Percentiles rank a stretch among this genome's conserved stretches.
phyloP scores from a whole-genome alignment of 2,888 invertebrate species.

The Perizoma flavofasciatum region DNA sequence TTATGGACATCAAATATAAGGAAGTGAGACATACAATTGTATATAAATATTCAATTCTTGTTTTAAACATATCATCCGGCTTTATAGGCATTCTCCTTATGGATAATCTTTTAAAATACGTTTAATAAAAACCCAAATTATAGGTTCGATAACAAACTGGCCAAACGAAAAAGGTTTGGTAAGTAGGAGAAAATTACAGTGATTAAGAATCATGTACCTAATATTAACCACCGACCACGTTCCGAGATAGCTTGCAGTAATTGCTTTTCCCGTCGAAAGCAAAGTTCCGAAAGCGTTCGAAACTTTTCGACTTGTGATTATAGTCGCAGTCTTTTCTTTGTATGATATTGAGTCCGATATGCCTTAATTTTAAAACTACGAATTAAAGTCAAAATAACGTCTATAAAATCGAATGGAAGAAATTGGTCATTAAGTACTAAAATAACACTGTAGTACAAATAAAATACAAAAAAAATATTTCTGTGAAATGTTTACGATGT shows the following conservation, averaged over 20 bases:
- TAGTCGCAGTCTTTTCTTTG: slow-evolving; percentile 5
- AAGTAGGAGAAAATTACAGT: slow-evolving; percentile 29
- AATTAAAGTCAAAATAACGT: too few relatives aligned
- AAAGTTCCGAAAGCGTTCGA: slow-evolving; percentile 24
- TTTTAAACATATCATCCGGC: slow-evolving; percentile 16
- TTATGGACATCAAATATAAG: too few relatives aligned
- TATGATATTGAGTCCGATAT: neutral
- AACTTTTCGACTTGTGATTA: slow-evolving; percentile 24
- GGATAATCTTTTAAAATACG: slow-evolving; percentile 12
- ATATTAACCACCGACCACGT: slow-evolving; percentile 30
- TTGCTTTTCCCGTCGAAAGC: slow-evolving; percentile 25
- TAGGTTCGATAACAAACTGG: slow-evolving; percentile 17
- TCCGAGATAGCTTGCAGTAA: slow-evolving; percentile 26
- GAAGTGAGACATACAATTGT: too few relatives aligned
- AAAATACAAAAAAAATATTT: too few relatives aligned
- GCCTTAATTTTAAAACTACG: too few relatives aligned
- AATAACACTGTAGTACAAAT: too few relatives aligned
- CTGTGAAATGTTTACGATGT: too few relatives aligned
- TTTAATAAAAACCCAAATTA: slow-evolving; percentile 20
- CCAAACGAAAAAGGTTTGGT: slow-evolving; percentile 27
- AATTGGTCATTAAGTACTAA: too few relatives aligned
- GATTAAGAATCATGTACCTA: slow-evolving; percentile 24
- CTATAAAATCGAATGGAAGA: too few relatives aligned
- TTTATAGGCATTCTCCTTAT: neutral
- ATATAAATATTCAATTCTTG: neutral